phyloP scores from a whole-genome alignment of 1,140 invertebrate species.

The Samia ricini region DNA sequence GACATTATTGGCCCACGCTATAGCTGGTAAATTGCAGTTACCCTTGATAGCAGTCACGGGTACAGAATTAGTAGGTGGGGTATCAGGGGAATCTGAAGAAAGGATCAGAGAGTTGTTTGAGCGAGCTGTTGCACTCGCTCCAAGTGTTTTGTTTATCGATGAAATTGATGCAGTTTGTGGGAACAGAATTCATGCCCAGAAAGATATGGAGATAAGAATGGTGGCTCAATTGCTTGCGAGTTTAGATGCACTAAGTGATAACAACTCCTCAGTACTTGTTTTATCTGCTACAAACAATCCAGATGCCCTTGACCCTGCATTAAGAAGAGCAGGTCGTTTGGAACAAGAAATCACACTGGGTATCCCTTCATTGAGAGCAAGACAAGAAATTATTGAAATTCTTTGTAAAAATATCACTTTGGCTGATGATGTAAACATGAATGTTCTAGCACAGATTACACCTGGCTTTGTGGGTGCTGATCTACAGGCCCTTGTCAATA shows the following conservation, averaged over 20 bases:
- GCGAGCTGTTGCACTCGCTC: slow-evolving; percentile 84
- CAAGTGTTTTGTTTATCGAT: slow-evolving; percentile 95
- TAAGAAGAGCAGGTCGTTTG: slow-evolving; percentile 93
- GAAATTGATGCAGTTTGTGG: slow-evolving; percentile 95
- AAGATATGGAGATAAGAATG: slow-evolving; percentile 97
- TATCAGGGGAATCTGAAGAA: slow-evolving; percentile 97
- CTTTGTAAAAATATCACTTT: slow-evolving; percentile 84
- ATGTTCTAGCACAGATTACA: slow-evolving; percentile 87
- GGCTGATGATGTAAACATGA: slow-evolving; percentile 83
- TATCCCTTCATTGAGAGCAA: slow-evolving; percentile 92
- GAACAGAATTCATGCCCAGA: slow-evolving; percentile 91
- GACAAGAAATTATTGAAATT: slow-evolving; percentile 87
- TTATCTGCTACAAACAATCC: slow-evolving; percentile 97
- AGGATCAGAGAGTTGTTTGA: slow-evolving; percentile 95
- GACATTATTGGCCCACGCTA: slow-evolving; percentile 93
- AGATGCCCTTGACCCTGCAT: slow-evolving; percentile 94
- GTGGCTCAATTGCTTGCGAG: slow-evolving; percentile 94
- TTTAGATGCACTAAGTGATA: slow-evolving; percentile 89
- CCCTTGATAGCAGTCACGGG: slow-evolving; percentile 92
- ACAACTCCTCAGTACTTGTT: slow-evolving; percentile 87
- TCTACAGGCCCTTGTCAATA: slow-evolving; percentile 89
- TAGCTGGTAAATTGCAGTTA: slow-evolving; percentile 86
- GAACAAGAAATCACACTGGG: slow-evolving; percentile 96
- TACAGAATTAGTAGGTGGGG: slow-evolving; percentile 95
- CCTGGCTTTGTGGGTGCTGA: slow-evolving; percentile 99